Base-by-base conservation (phyloP, 2,797 vertebrate genomes). In the Lacerta bilineata region DNA sequence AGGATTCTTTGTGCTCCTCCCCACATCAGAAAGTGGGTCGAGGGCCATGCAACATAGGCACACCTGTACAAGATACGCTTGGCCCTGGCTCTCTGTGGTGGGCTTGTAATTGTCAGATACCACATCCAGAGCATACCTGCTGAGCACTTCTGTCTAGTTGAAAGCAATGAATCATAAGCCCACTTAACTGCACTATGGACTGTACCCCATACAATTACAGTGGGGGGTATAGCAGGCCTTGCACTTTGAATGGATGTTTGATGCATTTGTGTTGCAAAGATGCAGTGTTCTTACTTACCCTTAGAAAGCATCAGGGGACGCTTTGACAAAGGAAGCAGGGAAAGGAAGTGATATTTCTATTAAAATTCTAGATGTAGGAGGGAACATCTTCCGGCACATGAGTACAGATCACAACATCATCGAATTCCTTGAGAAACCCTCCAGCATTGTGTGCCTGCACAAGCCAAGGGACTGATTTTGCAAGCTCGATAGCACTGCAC, bases 331-430 rank as follows among this genome's bases (percentile, higher is more conserved):
- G 0, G 91, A 87, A 82, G 50, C 80, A 61, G 59, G 77, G 88
- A 3, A 10, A 77, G 80, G 59, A 68, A 84, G 17, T 87, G 46
- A 46, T 64, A 79, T 86, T 90, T 80, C 18, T 64, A 81, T 43
- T 29, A 77, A 89, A 43, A 11, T 84, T 89, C n/a, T 39, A 66
- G 36, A 94, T 87, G 91, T 68, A 86, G 41, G 80, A 84, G 59
- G 76, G 88, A 87, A n/a, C 68, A 90, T 61, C 80, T 93, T 90
- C 69, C 83, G 36, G 50, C 86, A 41, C n/a, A 68, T 18, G 36
- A 18, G 23, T 43, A 87, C 33, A 86, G 75, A 82, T 87, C 86
- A 75, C 71, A 82, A 33, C 41, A 87, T 86, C 59, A 68, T 76
- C 59, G 36, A 27, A 69, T 76, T 77, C 18, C 84, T 82, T 39